Conservation (phyloP, 2,888 invertebrate species). For the Drosophila kuntzei region DNA sequence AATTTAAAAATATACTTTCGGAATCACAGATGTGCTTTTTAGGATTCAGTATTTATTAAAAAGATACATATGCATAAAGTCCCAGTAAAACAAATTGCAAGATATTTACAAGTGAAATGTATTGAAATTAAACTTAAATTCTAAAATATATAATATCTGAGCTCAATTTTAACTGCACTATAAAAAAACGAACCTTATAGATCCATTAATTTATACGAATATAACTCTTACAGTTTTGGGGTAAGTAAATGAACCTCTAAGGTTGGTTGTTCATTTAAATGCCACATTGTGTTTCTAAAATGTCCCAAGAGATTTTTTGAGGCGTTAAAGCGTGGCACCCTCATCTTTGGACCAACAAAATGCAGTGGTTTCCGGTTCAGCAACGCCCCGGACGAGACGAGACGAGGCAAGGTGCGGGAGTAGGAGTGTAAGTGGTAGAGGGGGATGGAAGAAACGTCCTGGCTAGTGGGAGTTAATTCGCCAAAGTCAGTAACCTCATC, state of each 20-base stretch:
- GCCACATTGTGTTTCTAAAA: slow-evolving; percentile 77
- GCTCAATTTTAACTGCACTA: background rate
- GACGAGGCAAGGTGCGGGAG: slow-evolving; percentile 2
- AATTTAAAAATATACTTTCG: background rate
- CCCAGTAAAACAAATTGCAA: too few species aligned
- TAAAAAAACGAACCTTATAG: background rate
- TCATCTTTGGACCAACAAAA: slow-evolving; percentile 75
- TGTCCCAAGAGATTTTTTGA: slow-evolving; percentile 82
- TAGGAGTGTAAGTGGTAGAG: background rate
- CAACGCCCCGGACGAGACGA: slow-evolving; percentile 59
- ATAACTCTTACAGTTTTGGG: slow-evolving; percentile 7
- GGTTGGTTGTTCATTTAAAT: slow-evolving; percentile 76
- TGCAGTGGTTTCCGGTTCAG: slow-evolving; percentile 83
- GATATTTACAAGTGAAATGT: background rate
- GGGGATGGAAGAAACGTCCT: background rate
- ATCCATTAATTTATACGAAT: background rate
- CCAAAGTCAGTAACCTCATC: slow-evolving; percentile 81
- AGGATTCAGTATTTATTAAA: too few species aligned
- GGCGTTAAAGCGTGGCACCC: slow-evolving; percentile 85
- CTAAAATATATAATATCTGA: background rate
- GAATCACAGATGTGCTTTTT: background rate
- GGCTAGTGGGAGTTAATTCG: slow-evolving; percentile 77
- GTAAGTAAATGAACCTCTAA: slow-evolving; percentile 53
- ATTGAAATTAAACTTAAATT: background rate
- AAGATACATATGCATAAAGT: too few species aligned